These are phyloP conservation scores for Protonibea diacanthus DNA, from an alignment of 2,797 vertebrate species.

Conservation along the genomic window DNA sequence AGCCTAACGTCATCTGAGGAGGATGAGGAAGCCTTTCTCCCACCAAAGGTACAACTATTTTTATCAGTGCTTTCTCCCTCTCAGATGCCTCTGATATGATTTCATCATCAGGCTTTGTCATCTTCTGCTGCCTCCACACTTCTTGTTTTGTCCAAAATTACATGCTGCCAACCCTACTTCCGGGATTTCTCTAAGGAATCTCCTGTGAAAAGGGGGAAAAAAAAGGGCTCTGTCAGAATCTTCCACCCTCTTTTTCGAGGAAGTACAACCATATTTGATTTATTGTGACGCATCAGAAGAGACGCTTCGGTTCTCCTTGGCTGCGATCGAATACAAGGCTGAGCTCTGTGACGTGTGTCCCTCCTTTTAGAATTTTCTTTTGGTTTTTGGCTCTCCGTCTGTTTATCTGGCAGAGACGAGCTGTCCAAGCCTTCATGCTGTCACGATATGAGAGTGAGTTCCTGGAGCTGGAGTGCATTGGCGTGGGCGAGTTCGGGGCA, in stretches of 20 bases:
- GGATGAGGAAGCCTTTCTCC: constrained; percentile 85
- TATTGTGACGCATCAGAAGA: constrained; percentile 20
- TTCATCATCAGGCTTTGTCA: constrained; percentile 70
- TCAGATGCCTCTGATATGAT: constrained; percentile 47
- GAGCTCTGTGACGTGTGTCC: constrained; percentile 57
- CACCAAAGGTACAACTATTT: constrained; percentile 85
- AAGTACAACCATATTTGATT: constrained; percentile 70
- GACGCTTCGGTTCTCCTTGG: constrained; percentile 6
- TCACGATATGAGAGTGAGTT: constrained; percentile 97
- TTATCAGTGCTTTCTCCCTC: constrained; percentile 50
- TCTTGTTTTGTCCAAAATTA: constrained; percentile 65
- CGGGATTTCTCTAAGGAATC: constrained; percentile 68
- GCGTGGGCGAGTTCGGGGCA: constrained; percentile 93
- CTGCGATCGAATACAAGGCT: constrained; percentile 12
- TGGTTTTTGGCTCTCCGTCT: constrained; percentile 59
- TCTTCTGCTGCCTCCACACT: constrained; percentile 65
- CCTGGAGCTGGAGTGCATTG: constrained; percentile 93
- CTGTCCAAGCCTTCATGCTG: constrained; percentile 91
- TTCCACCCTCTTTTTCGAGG: constrained; percentile 9
- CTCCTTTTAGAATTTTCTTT: constrained; percentile 49
- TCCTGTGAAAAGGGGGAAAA: constrained; percentile 12
- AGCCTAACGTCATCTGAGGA: constrained; percentile 84
- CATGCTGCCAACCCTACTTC: constrained; percentile 65
- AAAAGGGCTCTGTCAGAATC: constrained; percentile 30
- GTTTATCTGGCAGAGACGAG: constrained; percentile 86